Evolutionary conservation across 1,140 invertebrate genomes (phyloP).

Genomic region (Ceratoteleas bidentatus): DNA sequence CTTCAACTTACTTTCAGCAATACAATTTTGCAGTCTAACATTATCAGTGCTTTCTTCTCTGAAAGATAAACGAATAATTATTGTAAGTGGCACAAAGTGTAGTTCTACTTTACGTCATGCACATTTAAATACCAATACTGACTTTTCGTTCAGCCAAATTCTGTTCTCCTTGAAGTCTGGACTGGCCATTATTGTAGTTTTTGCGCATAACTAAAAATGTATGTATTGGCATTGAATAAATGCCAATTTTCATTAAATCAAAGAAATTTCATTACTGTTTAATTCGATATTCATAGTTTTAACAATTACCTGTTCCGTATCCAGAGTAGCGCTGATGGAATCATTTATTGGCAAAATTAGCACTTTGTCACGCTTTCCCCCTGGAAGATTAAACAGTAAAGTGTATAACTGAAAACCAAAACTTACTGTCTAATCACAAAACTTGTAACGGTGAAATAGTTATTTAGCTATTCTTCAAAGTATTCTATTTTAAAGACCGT

Average conservation of each 20-base stretch:
- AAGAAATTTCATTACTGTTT: not conserved
- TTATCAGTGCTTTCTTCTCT: conserved; percentile 89
- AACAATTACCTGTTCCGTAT: conserved; percentile 87
- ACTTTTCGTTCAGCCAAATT: conserved; percentile 95
- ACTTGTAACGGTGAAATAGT: too few relatives aligned
- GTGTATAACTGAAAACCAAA: conserved; percentile 6
- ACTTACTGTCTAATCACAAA: too few relatives aligned
- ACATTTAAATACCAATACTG: conserved; percentile 58
- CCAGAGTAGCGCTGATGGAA: conserved; percentile 95
- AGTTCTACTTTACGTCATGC: not conserved
- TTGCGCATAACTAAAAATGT: conserved; percentile 90
- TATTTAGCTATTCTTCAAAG: too few relatives aligned
- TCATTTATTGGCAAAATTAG: conserved; percentile 98
- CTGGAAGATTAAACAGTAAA: conserved; percentile 82
- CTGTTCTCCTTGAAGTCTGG: conserved; percentile 87
- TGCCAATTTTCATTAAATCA: conserved; percentile 18
- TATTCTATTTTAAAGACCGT: too few relatives aligned
- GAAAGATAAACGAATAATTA: conserved; percentile 63
- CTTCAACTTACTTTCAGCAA: conserved; percentile 86
- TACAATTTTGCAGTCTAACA: conserved; percentile 88
- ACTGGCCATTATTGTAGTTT: conserved; percentile 91
- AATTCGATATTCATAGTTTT: not conserved
- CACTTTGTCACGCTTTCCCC: conserved; percentile 97
- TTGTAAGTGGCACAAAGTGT: conserved; percentile 2
- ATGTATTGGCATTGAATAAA: conserved; percentile 14